Percentiles rank a stretch among this genome's conserved stretches.
phyloP scores from a whole-genome alignment of 2,888 invertebrate species.

The Ariolimax columbianus region DNA sequence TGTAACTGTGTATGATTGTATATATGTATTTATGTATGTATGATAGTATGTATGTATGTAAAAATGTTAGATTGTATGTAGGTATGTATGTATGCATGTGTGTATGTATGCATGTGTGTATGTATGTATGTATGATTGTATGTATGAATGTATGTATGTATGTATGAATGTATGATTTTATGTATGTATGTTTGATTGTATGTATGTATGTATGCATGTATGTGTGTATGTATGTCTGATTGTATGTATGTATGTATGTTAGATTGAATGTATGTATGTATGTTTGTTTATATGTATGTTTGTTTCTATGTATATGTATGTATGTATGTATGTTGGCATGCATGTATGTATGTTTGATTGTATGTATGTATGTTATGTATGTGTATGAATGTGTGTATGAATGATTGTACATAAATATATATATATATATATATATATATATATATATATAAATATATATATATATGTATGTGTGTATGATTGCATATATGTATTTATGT shows the following conservation, averaged over 20 bases:
- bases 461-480: not conserved
- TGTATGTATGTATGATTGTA: constrained; percentile 7
- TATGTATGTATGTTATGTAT: too few relatives aligned
- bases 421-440: not conserved
- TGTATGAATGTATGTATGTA: constrained; percentile 17
- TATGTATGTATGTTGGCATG: too few relatives aligned
- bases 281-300: not conserved
- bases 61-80: constrained; percentile 13
- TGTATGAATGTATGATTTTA: constrained; percentile 15
- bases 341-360: too few relatives aligned
- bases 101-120: not conserved
- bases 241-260: not conserved
- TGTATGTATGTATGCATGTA: not conserved
- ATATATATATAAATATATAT: not conserved
- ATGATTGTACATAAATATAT: not conserved
- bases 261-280: not conserved
- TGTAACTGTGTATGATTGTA: constrained; percentile 29
- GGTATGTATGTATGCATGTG: not conserved
- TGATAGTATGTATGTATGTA: not conserved
- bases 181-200: not conserved
- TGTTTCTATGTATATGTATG: not conserved
- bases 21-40: constrained; percentile 29
- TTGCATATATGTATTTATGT: not conserved
- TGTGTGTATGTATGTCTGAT: not conserved
- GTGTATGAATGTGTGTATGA: too few relatives aligned